Percentiles rank a stretch among this genome's conserved stretches.
Evolutionary conservation across 2,113 vertebrate genomes (phyloP).

Genomic region (Anser cygnoides): DNA sequence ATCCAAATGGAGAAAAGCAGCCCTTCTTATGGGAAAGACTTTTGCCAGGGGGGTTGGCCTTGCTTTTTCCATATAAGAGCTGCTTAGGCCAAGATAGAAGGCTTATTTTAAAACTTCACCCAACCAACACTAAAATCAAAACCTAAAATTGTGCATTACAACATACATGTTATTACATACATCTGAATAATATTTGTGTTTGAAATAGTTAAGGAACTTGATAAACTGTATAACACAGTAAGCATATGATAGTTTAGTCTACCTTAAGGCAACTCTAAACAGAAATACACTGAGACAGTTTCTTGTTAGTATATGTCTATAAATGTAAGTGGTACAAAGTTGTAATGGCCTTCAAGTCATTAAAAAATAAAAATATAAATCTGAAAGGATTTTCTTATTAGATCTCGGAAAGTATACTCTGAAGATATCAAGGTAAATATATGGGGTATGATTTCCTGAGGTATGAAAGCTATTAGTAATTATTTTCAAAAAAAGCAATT

Average conservation of each 20-base stretch:
- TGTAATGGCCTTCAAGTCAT: not conserved
- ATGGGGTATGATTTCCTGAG: not conserved
- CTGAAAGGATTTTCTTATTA: not conserved
- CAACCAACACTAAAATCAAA: not conserved
- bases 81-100: not conserved
- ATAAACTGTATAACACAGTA: not conserved
- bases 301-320: not conserved
- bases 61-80: not conserved
- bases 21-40: not conserved
- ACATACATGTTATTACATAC: not conserved
- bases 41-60: rapidly evolving
- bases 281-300: not conserved
- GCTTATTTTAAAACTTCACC: not conserved
- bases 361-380: not conserved
- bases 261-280: not conserved
- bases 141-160: not conserved
- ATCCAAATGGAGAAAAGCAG: not conserved
- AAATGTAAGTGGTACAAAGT: not conserved
- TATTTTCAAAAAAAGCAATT: not conserved
- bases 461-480: not conserved
- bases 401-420: not conserved
- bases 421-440: not conserved
- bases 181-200: not conserved
- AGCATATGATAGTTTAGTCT: not conserved
- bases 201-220: not conserved